Evolutionary conservation across 2,888 invertebrate genomes (phyloP).

Genomic region (Yponomeuta plumbellus): DNA sequence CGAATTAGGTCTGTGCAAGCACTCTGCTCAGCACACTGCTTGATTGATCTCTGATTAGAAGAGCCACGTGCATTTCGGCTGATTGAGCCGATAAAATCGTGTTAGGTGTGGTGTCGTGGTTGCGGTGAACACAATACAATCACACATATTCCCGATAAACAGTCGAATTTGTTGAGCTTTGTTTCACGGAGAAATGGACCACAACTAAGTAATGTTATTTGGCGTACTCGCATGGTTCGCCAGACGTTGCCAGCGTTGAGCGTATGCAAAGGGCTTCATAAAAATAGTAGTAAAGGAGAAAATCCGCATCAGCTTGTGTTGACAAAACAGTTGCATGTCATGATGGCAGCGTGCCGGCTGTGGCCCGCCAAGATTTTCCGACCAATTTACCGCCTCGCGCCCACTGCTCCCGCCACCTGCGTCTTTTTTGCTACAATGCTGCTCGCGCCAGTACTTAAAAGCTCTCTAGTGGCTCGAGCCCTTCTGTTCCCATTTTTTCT

Average conservation of each 20-base stretch:
- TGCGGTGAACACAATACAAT: background rate
- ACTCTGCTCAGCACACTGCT: constrained; percentile 21
- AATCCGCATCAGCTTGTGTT: constrained; percentile 39
- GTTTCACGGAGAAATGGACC: background rate
- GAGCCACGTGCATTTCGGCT: constrained; percentile 17
- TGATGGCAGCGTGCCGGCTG: constrained; percentile 30
- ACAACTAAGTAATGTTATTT: constrained; percentile 1
- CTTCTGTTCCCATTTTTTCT: constrained; percentile 35
- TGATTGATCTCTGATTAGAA: constrained; percentile 30
- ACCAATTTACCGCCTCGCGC: constrained; percentile 38
- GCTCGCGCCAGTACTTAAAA: constrained; percentile 31
- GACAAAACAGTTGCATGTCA: constrained; percentile 46
- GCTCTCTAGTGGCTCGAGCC: constrained; percentile 48
- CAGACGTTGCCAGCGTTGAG: constrained; percentile 3
- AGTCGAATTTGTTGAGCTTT: background rate
- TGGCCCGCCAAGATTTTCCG: constrained; percentile 44
- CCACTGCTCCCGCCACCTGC: constrained; percentile 45
- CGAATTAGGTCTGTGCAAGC: constrained; percentile 30
- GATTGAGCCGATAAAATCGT: background rate
- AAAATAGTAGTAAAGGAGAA: constrained; percentile 8
- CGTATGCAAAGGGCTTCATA: constrained; percentile 11
- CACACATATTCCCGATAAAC: background rate
- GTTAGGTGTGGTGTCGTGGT: background rate
- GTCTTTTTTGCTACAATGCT: constrained; percentile 47
- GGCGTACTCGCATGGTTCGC: background rate